Evolutionary conservation across 1,140 invertebrate species (phyloP), one percentile per base, ranked within the genome.

Genomic region (Pissodes strobi): DNA sequence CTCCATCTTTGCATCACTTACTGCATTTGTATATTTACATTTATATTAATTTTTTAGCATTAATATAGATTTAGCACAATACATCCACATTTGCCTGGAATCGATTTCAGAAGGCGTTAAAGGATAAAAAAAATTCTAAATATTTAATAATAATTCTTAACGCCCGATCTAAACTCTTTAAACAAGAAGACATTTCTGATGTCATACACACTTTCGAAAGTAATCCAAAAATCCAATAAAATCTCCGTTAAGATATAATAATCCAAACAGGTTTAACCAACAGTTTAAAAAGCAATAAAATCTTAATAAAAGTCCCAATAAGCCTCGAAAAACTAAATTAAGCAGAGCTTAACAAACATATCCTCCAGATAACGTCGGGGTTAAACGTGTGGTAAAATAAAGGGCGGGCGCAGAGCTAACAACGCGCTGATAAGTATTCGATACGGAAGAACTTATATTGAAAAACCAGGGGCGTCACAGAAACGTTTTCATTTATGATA

Each of bases 301-400:
- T 45, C 55, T 57, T 45, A 45, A 57, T 57, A 45, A 57, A 56
- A 56, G 37, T 56, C 23, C 15, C 10, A 46, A 46, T 25, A 19
- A 57, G 22, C 15, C 37, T 39, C 18, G 19, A 19, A 21, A 57
- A 57, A 57, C 37, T 23, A 46, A 57, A 45, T 57, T 57, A 57
- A 43, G 55, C 4, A 18, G 5, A 15, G 43, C 55, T 57, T 57
- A 57, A 45, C 55, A 57, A 57, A 57, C 55, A 45, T 57, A 45
- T 57, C 55, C 43, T 30, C 27, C 12, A 37, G 43, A 49, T 60
- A 60, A 49, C 48, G 45, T 57, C 39, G 53, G 53, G 53, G 53
- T 57, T 57, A 43, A 57, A 43, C 25, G 57, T 49, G 45, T 51
- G 57, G 57, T 48, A 48, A 60, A 60, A 60, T 60, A 60, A 60